Conservation (phyloP, 2,888 invertebrate genomes). For the Phania funesta region DNA sequence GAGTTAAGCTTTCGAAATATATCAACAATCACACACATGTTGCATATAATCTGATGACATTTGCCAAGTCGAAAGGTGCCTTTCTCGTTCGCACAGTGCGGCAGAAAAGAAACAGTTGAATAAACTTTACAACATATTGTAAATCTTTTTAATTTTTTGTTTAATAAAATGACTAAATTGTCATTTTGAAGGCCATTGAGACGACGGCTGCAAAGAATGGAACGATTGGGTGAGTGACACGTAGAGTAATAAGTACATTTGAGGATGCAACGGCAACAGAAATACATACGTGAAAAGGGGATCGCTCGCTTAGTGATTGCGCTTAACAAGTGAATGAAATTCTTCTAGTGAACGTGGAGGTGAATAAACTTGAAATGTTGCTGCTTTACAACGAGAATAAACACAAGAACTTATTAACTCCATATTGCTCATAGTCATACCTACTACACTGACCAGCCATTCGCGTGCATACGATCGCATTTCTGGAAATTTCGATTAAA, state of each 20-base stretch:
- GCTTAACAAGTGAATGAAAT: slow-evolving; percentile 48
- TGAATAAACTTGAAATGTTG: slow-evolving; percentile 41
- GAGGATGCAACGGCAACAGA: slow-evolving; percentile 1
- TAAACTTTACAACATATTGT: slow-evolving; percentile 74
- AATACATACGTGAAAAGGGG: neutral
- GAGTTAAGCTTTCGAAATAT: slow-evolving; percentile 2
- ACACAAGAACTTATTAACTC: slow-evolving; percentile 37
- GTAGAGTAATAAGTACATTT: slow-evolving; percentile 4
- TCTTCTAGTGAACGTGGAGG: slow-evolving; percentile 25
- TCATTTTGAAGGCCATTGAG: slow-evolving; percentile 77
- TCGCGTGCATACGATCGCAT: neutral
- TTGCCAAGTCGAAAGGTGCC: slow-evolving; percentile 14
- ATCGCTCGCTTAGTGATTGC: slow-evolving; percentile 33
- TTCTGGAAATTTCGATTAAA: slow-evolving; percentile 24
- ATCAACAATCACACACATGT: slow-evolving; percentile 11
- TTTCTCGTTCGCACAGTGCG: neutral
- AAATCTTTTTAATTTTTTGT: slow-evolving; percentile 67
- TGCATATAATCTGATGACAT: slow-evolving; percentile 43
- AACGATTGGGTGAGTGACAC: slow-evolving; percentile 44
- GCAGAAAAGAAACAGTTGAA: slow-evolving; percentile 72
- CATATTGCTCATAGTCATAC: neutral
- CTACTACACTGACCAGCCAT: neutral
- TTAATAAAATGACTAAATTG: slow-evolving; percentile 74
- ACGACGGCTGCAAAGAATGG: slow-evolving; percentile 56
- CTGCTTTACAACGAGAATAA: slow-evolving; percentile 14